A percentile compares a stretch with the other conserved stretches of the same genome.
Conservation (phyloP, 1,140 invertebrate genomes). For the Tyrophagus putrescentiae region DNA sequence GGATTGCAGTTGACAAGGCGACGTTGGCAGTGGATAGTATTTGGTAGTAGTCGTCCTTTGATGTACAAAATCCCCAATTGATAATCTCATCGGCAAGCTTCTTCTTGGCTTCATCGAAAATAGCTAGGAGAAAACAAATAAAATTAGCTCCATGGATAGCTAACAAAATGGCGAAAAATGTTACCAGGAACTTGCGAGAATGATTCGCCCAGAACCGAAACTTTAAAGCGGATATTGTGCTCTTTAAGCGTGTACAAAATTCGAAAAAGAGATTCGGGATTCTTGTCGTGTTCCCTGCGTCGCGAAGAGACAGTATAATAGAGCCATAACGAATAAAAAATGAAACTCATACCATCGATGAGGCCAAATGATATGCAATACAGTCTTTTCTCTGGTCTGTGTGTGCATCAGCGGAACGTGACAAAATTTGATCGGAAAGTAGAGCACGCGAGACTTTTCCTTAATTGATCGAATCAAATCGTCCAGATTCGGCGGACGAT, state of each 20-base stretch:
- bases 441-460: constrained; percentile 47
- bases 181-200: constrained; percentile 42
- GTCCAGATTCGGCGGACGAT: constrained; percentile 40
- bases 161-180: not conserved
- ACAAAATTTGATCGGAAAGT: constrained; percentile 42
- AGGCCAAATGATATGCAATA: constrained; percentile 54
- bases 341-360: constrained; percentile 46
- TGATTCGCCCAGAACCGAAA: constrained; percentile 48
- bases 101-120: constrained; percentile 40
- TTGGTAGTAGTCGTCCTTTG: constrained; percentile 43
- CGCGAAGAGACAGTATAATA: constrained; percentile 21
- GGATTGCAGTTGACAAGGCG: constrained; percentile 53
- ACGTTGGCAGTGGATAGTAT: constrained; percentile 44
- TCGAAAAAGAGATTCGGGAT: constrained; percentile 48
- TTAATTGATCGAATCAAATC: constrained; percentile 35
- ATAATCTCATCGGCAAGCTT: constrained; percentile 40
- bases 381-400: constrained; percentile 25
- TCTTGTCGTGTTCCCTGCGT: constrained; percentile 65
- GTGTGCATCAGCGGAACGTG: constrained; percentile 9
- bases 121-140: constrained; percentile 25
- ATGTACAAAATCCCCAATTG: constrained; percentile 45
- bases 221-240: constrained; percentile 40
- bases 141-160: not conserved
- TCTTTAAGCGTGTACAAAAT: constrained; percentile 42
- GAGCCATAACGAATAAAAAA: constrained; percentile 15